phyloP scores from a whole-genome alignment of 2,888 invertebrate genomes.

The Cephus sareptanus region DNA sequence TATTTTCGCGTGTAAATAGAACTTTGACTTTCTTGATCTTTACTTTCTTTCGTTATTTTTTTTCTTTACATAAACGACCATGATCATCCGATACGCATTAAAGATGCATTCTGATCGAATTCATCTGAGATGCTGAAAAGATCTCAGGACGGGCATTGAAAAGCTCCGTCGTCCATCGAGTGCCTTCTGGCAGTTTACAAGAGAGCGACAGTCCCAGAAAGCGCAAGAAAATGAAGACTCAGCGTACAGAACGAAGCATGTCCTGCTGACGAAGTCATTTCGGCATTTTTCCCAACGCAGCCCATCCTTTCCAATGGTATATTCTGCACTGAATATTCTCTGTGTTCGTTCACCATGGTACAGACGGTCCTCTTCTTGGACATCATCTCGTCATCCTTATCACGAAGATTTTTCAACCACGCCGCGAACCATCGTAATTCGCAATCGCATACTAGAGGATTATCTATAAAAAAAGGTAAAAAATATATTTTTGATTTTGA shows the following conservation, averaged over 20 bases:
- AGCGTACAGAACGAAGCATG: not conserved
- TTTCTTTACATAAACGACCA: not conserved
- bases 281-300: conserved; percentile 76
- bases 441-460: conserved; percentile 88
- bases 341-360: conserved; percentile 82
- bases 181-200: not conserved
- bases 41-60: not conserved
- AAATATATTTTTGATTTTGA: not conserved
- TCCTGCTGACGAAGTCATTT: conserved; percentile 39
- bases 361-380: conserved; percentile 87
- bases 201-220: not conserved
- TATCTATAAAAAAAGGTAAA: conserved; percentile 72
- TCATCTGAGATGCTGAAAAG: not conserved
- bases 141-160: not conserved
- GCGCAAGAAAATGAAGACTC: not conserved
- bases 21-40: conserved; percentile 2
- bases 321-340: conserved; percentile 84
- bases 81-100: not conserved
- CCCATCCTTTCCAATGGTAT: conserved; percentile 87
- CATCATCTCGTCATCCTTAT: conserved; percentile 89
- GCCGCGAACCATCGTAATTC: conserved; percentile 89
- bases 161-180: not conserved
- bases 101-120: not conserved
- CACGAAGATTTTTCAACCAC: conserved; percentile 81
- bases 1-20: not conserved